Base-by-base conservation (phyloP, 2,888 invertebrate genomes). In the Coelogynopora nodosa region DNA sequence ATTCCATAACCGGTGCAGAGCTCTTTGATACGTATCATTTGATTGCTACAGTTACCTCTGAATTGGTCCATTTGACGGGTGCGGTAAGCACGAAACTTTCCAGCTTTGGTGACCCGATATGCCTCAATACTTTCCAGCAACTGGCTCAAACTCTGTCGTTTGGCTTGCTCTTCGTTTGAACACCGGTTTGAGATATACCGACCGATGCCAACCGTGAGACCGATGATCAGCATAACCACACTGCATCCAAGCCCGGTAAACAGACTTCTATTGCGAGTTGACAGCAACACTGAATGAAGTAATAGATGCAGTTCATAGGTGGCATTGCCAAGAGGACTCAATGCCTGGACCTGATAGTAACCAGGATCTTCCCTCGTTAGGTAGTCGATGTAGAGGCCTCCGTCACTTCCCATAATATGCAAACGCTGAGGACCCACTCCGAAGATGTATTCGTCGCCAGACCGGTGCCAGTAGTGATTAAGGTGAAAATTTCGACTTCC, bases 121-220 rank as follows among this genome's bases (percentile, higher is more conserved):
- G 94, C 94, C 91, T 97, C 96, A 89, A 97, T 95, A 92, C 95
- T 95, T 91, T 97, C 96, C 89, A 97, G 93, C 94, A 97, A 95
- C 89, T 94, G 95, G 90, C 95, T 95, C 88, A 97, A 95, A 91
- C 96, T 96, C 88, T 95, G 94, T 30, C 95, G 94, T 87, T 95
- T 94, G 5, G 96, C 30, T n/a, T 67, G 85, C 67, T 85, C 85
- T 84, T 85, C 81, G 28, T 23, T 18, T 0, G 67, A 74, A 29
- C 85, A 85, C 5, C 67, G 31, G 5, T 28, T 67, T 18, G 30
- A 23, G 5, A 84, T 84, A 23, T 23, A 67, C 23, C 85, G 67
- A 31, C 23, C 28, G 18, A 85, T 18, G 82, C 84, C 26, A 26
- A 85, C 23, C 23, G 30, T 82, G 1, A 84, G 27, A 0, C 74